A percentile compares a stretch with the other conserved stretches of the same genome.
Evolutionary conservation across 2,113 vertebrate species (phyloP).

Genomic region (Petaurus breviceps): DNA sequence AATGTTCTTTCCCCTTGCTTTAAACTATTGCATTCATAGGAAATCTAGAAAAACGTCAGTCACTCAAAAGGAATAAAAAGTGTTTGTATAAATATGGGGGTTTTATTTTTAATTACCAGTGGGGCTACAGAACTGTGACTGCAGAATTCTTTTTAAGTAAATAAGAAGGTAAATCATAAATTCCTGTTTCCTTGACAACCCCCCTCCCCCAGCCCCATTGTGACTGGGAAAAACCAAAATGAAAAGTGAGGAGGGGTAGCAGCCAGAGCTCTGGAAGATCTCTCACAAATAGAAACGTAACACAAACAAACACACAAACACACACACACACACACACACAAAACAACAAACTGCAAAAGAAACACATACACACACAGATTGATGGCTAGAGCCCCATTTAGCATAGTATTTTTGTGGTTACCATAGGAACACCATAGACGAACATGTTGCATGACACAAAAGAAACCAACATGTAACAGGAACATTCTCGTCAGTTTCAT

Average conservation of each 20-base stretch:
- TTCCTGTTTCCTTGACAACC: conserved; percentile 79
- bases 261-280: neutral
- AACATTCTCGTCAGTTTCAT: conserved; percentile 37
- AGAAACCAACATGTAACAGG: conserved; percentile 40
- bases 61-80: neutral
- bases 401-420: conserved; percentile 75
- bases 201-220: conserved; percentile 65
- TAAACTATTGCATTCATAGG: neutral
- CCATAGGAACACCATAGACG: conserved; percentile 80
- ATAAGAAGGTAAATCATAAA: conserved; percentile 46
- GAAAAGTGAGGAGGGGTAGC: conserved; percentile 61
- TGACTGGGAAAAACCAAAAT: conserved; percentile 48
- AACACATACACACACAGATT: neutral
- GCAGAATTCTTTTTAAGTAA: conserved; percentile 32
- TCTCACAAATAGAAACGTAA: neutral
- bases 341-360: neutral
- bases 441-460: conserved; percentile 75
- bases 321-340: neutral
- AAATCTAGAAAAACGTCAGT: neutral
- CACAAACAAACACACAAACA: neutral
- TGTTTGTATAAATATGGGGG: neutral
- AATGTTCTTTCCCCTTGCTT: neutral
- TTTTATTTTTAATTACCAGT: conserved; percentile 5
- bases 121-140: neutral
- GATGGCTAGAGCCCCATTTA: conserved; percentile 8